Evolutionary conservation across 2,113 vertebrate species (phyloP), one percentile per base, ranked within the genome.

Genomic region (Axis porcinus): DNA sequence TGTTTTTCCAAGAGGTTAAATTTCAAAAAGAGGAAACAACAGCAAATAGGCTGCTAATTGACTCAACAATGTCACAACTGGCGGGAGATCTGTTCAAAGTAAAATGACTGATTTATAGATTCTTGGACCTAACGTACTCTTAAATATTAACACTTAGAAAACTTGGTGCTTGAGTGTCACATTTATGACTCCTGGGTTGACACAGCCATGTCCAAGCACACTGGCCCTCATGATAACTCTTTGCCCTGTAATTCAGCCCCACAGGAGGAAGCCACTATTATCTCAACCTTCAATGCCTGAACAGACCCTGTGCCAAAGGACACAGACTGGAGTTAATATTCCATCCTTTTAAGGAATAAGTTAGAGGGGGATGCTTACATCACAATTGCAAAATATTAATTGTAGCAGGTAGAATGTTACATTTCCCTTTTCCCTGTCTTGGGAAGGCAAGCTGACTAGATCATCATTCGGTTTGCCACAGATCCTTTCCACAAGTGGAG

Each of bases 21-120:
- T 98, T 98, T 98, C 97, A 97, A 93, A 96, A 97, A 93, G 89
- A 97, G 96, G 93, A 98, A 98, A 97, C 88, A 96, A 97, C 91
- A 98, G 96, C 93, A 97, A 97, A 98, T 67, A 93, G 55, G 15
- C 97, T 95, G 95, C 83, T 95, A 97, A 50, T 94, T 97, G 93
- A 95, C 93, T 94, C 94, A 90, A 28, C 93, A 83, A 25, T 52
- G 88, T 97, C 94, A 97, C 96, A 97, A 74, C 62, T 74, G 86
- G 70, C 89, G 86, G 62, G 84, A 19, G 70, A 78, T n/a, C 83
- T 91, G 87, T 97, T 97, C 96, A 97, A 97, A 98, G 94, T 8
- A 95, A 96, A 97, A 79, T 25, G 2, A 4, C 95, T 90, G 67
- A 79, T 74, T 92, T 94, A 87, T 81, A 83, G 47, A 97, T 95